A percentile compares a stretch with the other conserved stretches of the same genome.
These are phyloP conservation scores for Phortica variegata DNA, from an alignment of 1,140 invertebrate genomes.

Conservation along the genomic window DNA sequence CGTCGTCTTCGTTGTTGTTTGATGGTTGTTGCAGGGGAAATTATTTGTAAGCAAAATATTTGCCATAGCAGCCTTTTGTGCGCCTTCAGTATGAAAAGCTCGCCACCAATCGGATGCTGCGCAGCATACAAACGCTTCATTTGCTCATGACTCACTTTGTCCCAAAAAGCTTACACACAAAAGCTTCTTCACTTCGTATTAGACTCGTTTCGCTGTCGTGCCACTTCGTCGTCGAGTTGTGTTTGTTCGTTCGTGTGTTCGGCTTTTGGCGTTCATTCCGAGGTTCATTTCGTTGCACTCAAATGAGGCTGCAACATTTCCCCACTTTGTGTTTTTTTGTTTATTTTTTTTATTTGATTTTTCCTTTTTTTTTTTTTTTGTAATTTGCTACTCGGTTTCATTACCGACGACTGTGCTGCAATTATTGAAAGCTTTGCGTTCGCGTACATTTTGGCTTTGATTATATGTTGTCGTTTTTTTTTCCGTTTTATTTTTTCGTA, in stretches of 20 bases:
- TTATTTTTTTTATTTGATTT: slow-evolving; percentile 15
- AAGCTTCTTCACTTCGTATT: background rate
- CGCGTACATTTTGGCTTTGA: slow-evolving; percentile 17
- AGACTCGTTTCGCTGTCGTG: background rate
- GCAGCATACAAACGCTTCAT: slow-evolving; percentile 38
- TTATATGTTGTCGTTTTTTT: slow-evolving; percentile 16
- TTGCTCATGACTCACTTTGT: too few species aligned
- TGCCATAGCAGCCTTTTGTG: too few species aligned
- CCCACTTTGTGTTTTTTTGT: background rate
- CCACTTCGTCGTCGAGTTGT: background rate
- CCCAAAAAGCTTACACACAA: background rate
- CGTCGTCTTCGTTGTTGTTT: too few species aligned
- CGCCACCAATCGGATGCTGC: slow-evolving; percentile 9
- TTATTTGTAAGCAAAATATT: too few species aligned
- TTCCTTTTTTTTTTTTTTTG: slow-evolving; percentile 25
- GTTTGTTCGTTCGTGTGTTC: slow-evolving; percentile 11
- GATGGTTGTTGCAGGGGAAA: too few species aligned
- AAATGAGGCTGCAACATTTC: slow-evolving; percentile 5
- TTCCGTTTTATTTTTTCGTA: background rate
- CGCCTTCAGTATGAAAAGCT: slow-evolving; percentile 15
- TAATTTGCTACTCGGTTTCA: background rate
- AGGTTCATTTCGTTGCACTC: slow-evolving; percentile 24
- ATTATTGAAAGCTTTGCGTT: too few species aligned
- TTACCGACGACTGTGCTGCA: too few species aligned
- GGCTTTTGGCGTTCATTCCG: slow-evolving; percentile 26